Conservation (phyloP, 2,113 vertebrate genomes). For the Ranitomeya variabilis region DNA sequence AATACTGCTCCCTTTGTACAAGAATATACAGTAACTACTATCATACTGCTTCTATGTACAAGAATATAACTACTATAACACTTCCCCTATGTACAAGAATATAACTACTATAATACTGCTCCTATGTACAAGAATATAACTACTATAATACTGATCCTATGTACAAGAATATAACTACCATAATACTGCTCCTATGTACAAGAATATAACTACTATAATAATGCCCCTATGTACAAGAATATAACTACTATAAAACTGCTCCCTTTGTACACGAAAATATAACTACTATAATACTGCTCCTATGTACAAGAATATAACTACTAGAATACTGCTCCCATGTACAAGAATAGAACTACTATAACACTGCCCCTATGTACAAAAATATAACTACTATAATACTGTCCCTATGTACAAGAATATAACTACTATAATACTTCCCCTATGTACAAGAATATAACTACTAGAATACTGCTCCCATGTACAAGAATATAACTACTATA, state of each 20-base stretch:
- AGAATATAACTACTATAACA: background rate
- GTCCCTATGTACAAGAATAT: background rate
- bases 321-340: background rate
- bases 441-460: conserved; percentile 1
- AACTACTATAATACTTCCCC: conserved; percentile 2
- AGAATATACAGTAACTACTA: no score
- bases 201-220: background rate
- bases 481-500: background rate
- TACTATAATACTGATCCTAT: background rate
- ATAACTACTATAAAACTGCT: background rate
- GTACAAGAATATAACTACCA: conserved; percentile 6
- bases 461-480: background rate
- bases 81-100: background rate
- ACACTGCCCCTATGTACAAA: background rate
- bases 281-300: background rate
- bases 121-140: conserved; percentile 6
- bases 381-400: no score
- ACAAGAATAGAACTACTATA: conserved; percentile 7
- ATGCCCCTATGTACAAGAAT: background rate
- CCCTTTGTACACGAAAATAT: background rate
- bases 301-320: background rate
- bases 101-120: conserved; percentile 5
- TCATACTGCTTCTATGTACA: no score
- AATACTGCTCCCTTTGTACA: no score
- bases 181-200: background rate